Base-by-base conservation (phyloP, 2,888 invertebrate species). In the Dolomedes plantarius region DNA sequence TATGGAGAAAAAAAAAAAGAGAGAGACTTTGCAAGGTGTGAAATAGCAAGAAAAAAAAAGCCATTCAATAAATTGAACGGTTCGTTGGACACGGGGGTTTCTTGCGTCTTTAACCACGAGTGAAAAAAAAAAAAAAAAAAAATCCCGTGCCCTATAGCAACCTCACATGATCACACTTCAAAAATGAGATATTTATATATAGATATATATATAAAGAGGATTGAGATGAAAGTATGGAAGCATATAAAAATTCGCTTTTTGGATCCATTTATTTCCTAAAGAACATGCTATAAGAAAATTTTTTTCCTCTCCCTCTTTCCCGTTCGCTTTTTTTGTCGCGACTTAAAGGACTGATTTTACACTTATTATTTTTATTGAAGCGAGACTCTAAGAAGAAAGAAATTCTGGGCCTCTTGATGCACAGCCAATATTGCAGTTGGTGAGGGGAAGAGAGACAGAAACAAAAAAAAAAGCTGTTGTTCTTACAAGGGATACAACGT, bases 11-110 rank as follows among this genome's bases (percentile, higher is more conserved):
- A 50, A 41, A 39, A 29, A 28, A 69, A 50, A 67, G 56, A 68
- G 62, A 41, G 29, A 16, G 56, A 36, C n/a, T 62, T 31, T 31
- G 46, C 28, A 67, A 41, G 29, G 32, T 36, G 36, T 65, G 31
- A 46, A 65, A 36, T 50, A 67, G 72, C 16, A 31, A 72, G 46
- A 46, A 71, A 76, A 41, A 50, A 74, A 74, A 78, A 64, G 41
- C 85, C 74, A 86, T 79, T 86, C 85, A 79, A 79, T 86, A 86
- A 86, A 86, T 86, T 79, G 85, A 86, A 77, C 85, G 85, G 46
- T 27, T 86, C 56, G 85, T 79, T 79, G 79, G 79, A 79, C 79
- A 74, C 27, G 62, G 28, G 65, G 72, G 36, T 23, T 72, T 72
- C 46, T 77, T 73, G 50, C 72, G 77, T 85, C 83, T 77, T 85